Conservation (phyloP, 1,140 invertebrate genomes). For the Leptopilina boulardi region DNA sequence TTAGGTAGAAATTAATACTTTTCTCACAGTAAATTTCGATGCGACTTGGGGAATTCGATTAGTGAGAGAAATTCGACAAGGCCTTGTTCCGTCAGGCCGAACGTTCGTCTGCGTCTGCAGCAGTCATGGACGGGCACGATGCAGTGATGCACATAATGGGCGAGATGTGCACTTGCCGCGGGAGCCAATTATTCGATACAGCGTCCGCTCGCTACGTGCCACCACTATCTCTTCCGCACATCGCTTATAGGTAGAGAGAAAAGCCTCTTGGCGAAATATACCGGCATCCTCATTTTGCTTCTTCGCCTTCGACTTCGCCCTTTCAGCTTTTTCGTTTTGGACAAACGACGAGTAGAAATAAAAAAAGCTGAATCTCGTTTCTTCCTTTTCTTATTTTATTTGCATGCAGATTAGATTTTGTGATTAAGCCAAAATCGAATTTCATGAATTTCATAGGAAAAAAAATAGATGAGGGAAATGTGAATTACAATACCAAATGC, state of each 20-base stretch:
- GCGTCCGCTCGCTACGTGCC: slow-evolving; percentile 69
- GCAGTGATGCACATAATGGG: slow-evolving; percentile 74
- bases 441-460: background rate
- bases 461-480: background rate
- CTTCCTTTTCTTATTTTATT: background rate
- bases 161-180: slow-evolving; percentile 75
- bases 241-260: slow-evolving; percentile 58
- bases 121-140: slow-evolving; percentile 58
- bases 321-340: slow-evolving; percentile 39
- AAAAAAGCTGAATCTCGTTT: background rate
- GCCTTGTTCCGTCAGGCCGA: slow-evolving; percentile 38
- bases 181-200: slow-evolving; percentile 77
- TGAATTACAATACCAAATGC: slow-evolving; percentile 28
- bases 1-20: too few relatives aligned
- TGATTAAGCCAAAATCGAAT: slow-evolving; percentile 14
- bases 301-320: slow-evolving; percentile 36
- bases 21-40: background rate
- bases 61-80: slow-evolving; percentile 46
- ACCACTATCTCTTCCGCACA: slow-evolving; percentile 71
- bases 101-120: slow-evolving; percentile 50
- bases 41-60: slow-evolving; percentile 40
- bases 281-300: slow-evolving; percentile 46
- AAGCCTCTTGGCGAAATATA: slow-evolving; percentile 42
- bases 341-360: background rate
- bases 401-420: slow-evolving; percentile 13